These are phyloP conservation scores for Moxostoma hubbsi DNA, from an alignment of 2,797 vertebrate species.

Conservation along the genomic window DNA sequence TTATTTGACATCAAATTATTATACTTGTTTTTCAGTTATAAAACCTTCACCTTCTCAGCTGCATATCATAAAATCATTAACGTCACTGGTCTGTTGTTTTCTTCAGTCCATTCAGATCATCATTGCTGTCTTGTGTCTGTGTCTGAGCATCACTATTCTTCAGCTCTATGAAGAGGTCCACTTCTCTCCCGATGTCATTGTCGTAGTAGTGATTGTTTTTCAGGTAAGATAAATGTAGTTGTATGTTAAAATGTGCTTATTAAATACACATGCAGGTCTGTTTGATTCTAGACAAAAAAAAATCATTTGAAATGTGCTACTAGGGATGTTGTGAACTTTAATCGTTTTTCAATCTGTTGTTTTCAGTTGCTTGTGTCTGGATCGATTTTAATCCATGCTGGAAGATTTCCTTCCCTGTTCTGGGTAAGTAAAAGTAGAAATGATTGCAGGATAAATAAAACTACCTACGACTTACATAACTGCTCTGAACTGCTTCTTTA, in stretches of 20 bases:
- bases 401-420: slow-evolving; percentile 60
- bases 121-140: slow-evolving; percentile 76
- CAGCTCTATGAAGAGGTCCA: slow-evolving; percentile 79
- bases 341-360: neutral
- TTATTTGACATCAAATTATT: slow-evolving; percentile 4
- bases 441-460: neutral
- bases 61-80: neutral
- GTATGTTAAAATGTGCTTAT: neutral
- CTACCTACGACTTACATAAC: neutral
- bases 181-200: slow-evolving; percentile 75
- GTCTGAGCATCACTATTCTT: slow-evolving; percentile 78
- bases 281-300: too few species aligned
- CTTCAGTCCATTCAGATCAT: slow-evolving; percentile 79
- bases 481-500: neutral
- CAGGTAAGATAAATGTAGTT: slow-evolving; percentile 66
- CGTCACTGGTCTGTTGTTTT: neutral
- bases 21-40: neutral
- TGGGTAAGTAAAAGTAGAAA: slow-evolving; percentile 56
- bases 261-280: neutral
- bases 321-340: neutral
- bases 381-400: slow-evolving; percentile 62
- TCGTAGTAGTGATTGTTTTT: slow-evolving; percentile 76
- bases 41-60: neutral
- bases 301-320: neutral
- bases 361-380: slow-evolving; percentile 59